phyloP scores from a whole-genome alignment of 2,888 invertebrate species.

The Hipparchia sbordonii region DNA sequence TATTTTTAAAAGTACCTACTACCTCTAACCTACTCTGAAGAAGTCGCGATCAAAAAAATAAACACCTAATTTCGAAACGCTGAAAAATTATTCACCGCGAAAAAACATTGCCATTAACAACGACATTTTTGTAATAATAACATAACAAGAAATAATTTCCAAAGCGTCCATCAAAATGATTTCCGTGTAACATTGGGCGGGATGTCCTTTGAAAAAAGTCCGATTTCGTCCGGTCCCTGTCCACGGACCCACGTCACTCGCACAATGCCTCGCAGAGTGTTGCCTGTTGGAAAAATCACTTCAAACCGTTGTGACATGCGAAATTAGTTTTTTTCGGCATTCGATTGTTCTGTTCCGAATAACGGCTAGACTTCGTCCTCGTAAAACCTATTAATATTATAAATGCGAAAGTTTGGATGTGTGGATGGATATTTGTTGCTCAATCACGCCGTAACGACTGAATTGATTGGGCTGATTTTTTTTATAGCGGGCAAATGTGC shows the following conservation, averaged over 20 bases:
- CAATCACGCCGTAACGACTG: no score
- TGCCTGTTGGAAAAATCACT: conserved; percentile 63
- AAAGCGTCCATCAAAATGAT: conserved; percentile 66
- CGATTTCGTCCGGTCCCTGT: conserved; percentile 59
- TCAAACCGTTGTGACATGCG: conserved; percentile 64
- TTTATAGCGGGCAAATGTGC: no score
- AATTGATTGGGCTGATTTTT: no score
- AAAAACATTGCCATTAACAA: neutral
- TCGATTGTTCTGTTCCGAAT: conserved; percentile 28
- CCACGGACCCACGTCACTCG: conserved; percentile 71
- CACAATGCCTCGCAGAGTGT: conserved; percentile 69
- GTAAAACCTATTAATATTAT: no score
- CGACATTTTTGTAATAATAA: conserved; percentile 48
- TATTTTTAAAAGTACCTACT: no score
- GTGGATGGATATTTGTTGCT: no score
- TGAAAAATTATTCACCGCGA: neutral
- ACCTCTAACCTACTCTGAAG: no score
- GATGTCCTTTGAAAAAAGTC: conserved; percentile 64
- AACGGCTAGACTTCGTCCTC: no score
- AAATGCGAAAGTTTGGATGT: no score
- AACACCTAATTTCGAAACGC: no score
- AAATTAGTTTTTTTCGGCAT: conserved; percentile 54
- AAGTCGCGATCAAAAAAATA: no score
- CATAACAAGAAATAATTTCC: conserved; percentile 19
- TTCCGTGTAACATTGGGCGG: conserved; percentile 65